A percentile compares a stretch with the other conserved stretches of the same genome.
These are phyloP conservation scores for Ctenicera cuprea DNA, from an alignment of 2,888 invertebrate genomes.

Conservation along the genomic window DNA sequence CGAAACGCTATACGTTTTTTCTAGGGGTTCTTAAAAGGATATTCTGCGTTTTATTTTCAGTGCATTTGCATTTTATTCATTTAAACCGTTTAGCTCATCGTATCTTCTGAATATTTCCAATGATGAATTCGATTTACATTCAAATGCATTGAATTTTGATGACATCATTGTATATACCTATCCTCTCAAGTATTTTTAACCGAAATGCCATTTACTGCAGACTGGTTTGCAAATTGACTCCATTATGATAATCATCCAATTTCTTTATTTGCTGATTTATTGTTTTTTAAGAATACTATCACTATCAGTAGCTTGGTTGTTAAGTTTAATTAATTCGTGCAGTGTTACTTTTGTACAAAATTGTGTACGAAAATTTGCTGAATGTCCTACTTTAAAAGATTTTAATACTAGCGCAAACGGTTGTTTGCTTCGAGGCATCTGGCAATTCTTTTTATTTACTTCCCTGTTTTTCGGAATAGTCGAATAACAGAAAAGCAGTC, in stretches of 20 bases:
- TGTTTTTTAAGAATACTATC: no score
- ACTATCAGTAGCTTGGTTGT: no score
- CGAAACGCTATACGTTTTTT: background rate
- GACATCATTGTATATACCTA: slow-evolving; percentile 11
- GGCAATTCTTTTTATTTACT: slow-evolving; percentile 11
- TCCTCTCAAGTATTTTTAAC: background rate
- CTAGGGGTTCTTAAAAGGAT: background rate
- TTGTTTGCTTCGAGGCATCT: slow-evolving; percentile 7
- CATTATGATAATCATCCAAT: background rate
- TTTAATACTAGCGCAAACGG: slow-evolving; percentile 18
- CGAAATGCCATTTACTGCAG: background rate
- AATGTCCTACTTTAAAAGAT: slow-evolving; percentile 1
- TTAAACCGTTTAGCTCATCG: slow-evolving; percentile 26
- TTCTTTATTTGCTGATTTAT: no score
- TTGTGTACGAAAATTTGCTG: slow-evolving; percentile 3
- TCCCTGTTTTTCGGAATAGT: slow-evolving; percentile 23
- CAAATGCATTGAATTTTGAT: slow-evolving; percentile 23
- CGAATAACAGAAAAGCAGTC: slow-evolving; percentile 19
- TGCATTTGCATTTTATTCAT: slow-evolving; percentile 26
- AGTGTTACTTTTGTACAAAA: background rate
- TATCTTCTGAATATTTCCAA: slow-evolving; percentile 25
- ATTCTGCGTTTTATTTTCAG: slow-evolving; percentile 18
- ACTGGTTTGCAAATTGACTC: background rate
- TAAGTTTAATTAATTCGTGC: background rate
- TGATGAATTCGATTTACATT: slow-evolving; percentile 28